A percentile compares a stretch with the other conserved stretches of the same genome.
Conservation (phyloP, 2,797 vertebrate species). For the Brachymystax lenok region DNA sequence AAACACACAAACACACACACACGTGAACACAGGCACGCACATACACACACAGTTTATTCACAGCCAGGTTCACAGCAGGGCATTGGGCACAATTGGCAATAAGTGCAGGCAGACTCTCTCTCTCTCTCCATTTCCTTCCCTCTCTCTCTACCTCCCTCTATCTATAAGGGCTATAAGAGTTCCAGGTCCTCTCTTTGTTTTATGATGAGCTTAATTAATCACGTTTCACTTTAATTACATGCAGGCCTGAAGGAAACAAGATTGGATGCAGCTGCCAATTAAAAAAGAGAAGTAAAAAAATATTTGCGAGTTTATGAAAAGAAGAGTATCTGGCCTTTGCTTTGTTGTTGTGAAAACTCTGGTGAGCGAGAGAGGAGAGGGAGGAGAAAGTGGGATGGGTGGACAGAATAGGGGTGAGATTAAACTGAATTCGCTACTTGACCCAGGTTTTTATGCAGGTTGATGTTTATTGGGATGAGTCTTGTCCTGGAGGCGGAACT, state of each 20-base stretch:
- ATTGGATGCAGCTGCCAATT: conserved; percentile 39
- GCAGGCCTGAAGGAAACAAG: conserved; percentile 42
- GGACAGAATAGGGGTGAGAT: neutral
- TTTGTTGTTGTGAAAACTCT: neutral
- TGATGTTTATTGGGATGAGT: too few species aligned
- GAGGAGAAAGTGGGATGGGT: neutral
- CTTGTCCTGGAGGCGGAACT: too few species aligned
- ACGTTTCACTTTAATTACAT: conserved; percentile 56
- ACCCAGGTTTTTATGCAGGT: neutral
- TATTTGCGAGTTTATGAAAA: conserved; percentile 28
- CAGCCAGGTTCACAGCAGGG: neutral
- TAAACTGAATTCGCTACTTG: neutral
- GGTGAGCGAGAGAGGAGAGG: neutral
- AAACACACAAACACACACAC: neutral
- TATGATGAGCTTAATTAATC: conserved; percentile 59
- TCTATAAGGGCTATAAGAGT: conserved; percentile 2
- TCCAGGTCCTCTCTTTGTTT: conserved; percentile 34
- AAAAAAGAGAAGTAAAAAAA: conserved; percentile 1
- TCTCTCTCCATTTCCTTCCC: neutral
- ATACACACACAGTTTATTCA: neutral
- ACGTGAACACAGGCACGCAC: neutral
- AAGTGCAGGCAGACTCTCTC: neutral
- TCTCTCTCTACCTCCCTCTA: neutral
- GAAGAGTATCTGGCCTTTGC: neutral
- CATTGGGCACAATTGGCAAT: neutral